Percentiles rank a stretch among this genome's conserved stretches.
phyloP scores from a whole-genome alignment of 2,113 vertebrate genomes.

The Monopterus albus region DNA sequence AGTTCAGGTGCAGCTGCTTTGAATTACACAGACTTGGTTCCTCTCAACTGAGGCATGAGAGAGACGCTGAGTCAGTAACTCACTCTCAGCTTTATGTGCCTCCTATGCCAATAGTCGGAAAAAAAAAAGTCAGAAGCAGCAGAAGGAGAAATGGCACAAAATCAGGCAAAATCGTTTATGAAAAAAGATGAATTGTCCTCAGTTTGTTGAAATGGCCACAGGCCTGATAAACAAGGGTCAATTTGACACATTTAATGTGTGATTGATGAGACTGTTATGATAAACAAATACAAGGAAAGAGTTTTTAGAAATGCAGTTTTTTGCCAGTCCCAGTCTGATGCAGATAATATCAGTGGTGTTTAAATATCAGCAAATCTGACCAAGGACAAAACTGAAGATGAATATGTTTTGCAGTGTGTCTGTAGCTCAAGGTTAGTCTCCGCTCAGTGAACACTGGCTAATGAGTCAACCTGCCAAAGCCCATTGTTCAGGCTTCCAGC shows the following conservation, averaged over 20 bases:
- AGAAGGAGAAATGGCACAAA: not conserved
- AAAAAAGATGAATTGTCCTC: constrained; percentile 2
- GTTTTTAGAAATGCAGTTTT: no score
- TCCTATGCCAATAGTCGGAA: constrained; percentile 22
- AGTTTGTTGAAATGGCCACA: no score
- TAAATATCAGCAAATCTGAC: constrained; percentile 5
- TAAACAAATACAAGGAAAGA: no score
- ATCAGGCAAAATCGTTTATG: not conserved
- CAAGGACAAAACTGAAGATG: not conserved
- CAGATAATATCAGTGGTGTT: constrained; percentile 9
- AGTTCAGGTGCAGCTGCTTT: not conserved
- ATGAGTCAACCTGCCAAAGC: constrained; percentile 14
- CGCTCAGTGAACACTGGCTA: constrained; percentile 6
- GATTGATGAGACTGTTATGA: no score
- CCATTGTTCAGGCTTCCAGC: constrained; percentile 31
- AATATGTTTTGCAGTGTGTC: not conserved
- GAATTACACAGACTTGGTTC: not conserved
- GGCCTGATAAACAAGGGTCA: no score
- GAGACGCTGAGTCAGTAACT: not conserved
- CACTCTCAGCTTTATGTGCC: constrained; percentile 8
- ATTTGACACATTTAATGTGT: no score
- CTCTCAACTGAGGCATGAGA: not conserved
- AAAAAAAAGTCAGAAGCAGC: constrained; percentile 4
- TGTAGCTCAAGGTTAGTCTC: not conserved
- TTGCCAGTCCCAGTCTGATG: no score